These are phyloP conservation scores for Polypedilum vanderplanki DNA, from an alignment of 1,140 invertebrate genomes.

Conservation along the genomic window DNA sequence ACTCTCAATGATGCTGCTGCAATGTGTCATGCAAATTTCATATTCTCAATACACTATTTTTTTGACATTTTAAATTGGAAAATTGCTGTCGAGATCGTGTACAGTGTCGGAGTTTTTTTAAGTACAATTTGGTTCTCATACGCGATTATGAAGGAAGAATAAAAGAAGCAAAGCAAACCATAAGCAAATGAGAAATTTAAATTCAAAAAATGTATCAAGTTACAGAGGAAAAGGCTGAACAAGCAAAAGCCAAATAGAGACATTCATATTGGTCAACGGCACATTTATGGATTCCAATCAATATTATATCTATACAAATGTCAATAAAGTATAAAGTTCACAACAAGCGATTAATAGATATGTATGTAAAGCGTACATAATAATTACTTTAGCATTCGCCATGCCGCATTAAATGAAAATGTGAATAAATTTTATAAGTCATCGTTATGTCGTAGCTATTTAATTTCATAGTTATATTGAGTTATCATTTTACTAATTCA, in stretches of 20 bases:
- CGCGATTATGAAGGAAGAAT: too few species aligned
- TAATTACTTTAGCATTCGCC: constrained; percentile 12
- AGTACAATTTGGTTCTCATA: too few species aligned
- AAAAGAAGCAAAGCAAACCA: too few species aligned
- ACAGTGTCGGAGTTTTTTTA: too few species aligned
- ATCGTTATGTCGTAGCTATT: background rate
- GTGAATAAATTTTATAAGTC: background rate
- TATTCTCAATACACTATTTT: background rate
- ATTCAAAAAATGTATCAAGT: background rate
- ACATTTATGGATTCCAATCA: constrained; percentile 1
- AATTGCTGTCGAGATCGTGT: too few species aligned
- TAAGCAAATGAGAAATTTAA: too few species aligned
- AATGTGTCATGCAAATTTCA: constrained; percentile 13
- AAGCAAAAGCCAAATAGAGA: constrained; percentile 11
- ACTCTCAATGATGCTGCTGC: background rate
- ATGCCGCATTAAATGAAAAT: background rate
- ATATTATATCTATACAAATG: constrained; percentile 1
- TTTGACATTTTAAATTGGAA: constrained; percentile 7
- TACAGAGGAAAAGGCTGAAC: background rate
- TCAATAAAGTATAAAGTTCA: background rate
- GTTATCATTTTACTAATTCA: too few species aligned
- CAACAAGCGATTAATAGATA: background rate
- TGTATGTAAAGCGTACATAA: background rate
- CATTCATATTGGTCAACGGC: background rate
- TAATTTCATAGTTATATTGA: too few species aligned